These are phyloP conservation scores for Ichneumoninae sp. DNA, from an alignment of 2,888 invertebrate species.

Conservation along the genomic window DNA sequence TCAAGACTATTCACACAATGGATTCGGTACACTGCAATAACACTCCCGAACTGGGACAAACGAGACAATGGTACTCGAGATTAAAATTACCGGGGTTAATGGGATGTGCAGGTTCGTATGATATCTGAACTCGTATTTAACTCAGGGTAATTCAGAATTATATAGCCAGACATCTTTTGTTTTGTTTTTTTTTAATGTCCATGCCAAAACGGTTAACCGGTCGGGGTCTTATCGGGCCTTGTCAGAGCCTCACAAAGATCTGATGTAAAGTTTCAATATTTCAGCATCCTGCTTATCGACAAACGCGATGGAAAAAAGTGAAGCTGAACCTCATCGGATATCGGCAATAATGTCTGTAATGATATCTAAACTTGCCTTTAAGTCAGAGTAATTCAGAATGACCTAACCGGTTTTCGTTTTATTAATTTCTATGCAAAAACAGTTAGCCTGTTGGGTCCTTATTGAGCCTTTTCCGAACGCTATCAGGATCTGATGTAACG, in stretches of 20 bases:
- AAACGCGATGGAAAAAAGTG: not conserved
- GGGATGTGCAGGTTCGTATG: not conserved
- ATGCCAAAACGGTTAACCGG: no score
- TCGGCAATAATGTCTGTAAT: not conserved
- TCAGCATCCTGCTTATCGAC: not conserved
- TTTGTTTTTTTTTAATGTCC: no score
- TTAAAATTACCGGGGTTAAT: conserved; percentile 46
- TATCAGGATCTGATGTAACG: not conserved
- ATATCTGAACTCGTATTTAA: not conserved
- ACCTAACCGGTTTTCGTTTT: no score
- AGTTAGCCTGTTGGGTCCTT: no score
- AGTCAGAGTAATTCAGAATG: no score
- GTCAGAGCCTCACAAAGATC: not conserved
- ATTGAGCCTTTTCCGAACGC: no score
- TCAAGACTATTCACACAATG: conserved; percentile 50
- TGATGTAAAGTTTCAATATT: not conserved
- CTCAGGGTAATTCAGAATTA: not conserved
- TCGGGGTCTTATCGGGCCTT: no score
- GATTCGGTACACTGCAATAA: conserved; percentile 44
- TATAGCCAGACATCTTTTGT: not conserved
- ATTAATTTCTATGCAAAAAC: not conserved
- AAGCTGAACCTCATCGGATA: no score
- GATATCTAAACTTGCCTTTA: not conserved
- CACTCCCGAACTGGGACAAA: conserved; percentile 47
- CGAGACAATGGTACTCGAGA: conserved; percentile 49